These are phyloP conservation scores for Argyresthia goedartella DNA, from an alignment of 2,888 invertebrate species.

Conservation along the genomic window DNA sequence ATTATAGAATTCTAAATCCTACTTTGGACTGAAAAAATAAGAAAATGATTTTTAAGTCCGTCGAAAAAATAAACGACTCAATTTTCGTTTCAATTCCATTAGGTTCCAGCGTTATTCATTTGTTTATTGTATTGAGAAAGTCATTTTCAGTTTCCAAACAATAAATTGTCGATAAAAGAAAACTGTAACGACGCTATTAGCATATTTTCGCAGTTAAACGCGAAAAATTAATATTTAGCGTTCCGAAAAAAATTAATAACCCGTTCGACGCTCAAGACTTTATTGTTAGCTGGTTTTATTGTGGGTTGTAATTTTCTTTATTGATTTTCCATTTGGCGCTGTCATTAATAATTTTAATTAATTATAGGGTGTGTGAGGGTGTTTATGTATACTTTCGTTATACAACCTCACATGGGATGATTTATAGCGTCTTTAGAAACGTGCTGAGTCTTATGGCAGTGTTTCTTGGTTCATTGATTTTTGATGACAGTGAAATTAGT, in stretches of 20 bases:
- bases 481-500: slow-evolving; percentile 32
- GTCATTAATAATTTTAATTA: slow-evolving; percentile 68
- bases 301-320: slow-evolving; percentile 15
- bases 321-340: slow-evolving; percentile 55
- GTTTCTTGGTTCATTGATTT: slow-evolving; percentile 50
- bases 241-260: slow-evolving; percentile 40
- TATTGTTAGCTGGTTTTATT: slow-evolving; percentile 19
- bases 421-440: slow-evolving; percentile 35
- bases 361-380: slow-evolving; percentile 34
- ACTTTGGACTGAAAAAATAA: too few species aligned
- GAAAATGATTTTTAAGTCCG: not conserved
- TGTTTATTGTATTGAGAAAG: slow-evolving; percentile 36
- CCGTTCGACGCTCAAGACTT: slow-evolving; percentile 31
- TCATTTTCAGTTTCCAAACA: slow-evolving; percentile 61
- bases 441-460: not conserved
- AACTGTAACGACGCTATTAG: slow-evolving; percentile 49
- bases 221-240: slow-evolving; percentile 27
- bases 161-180: slow-evolving; percentile 66
- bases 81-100: not conserved
- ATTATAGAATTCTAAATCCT: too few species aligned
- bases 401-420: slow-evolving; percentile 30
- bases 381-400: not conserved
- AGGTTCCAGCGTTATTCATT: not conserved
- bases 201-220: slow-evolving; percentile 55
- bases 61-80: not conserved